phyloP scores from a whole-genome alignment of 2,797 vertebrate genomes.

The Pyrocephalus nanus region DNA sequence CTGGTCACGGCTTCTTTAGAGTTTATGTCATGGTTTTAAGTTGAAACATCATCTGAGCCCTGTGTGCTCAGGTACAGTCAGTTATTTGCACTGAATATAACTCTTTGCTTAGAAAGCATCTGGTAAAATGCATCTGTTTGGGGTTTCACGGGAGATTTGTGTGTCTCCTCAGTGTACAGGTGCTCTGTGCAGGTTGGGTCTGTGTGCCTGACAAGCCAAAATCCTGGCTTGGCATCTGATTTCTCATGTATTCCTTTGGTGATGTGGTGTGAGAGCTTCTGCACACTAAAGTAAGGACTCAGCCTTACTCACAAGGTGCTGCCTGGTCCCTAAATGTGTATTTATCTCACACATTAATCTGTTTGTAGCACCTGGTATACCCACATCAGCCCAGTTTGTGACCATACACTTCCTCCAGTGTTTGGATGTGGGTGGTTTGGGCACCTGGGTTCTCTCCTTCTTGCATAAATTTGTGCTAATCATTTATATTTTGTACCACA shows the following conservation, averaged over 20 bases:
- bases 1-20: neutral
- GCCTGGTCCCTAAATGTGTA: neutral
- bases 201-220: accelerated
- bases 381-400: accelerated
- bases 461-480: neutral
- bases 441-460: neutral
- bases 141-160: neutral
- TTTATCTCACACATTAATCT: too few species aligned
- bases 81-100: neutral
- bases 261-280: neutral
- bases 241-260: neutral
- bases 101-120: neutral
- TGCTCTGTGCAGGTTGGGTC: neutral
- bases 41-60: neutral
- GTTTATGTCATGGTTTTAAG: neutral
- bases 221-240: neutral
- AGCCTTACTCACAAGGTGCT: neutral
- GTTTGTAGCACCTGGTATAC: neutral
- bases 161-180: too few species aligned
- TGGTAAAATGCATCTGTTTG: neutral
- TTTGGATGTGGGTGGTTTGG: neutral
- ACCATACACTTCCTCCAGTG: accelerated
- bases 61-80: neutral
- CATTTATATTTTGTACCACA: neutral
- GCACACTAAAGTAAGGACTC: neutral